Evolutionary conservation across 2,113 vertebrate genomes (phyloP).

Genomic region (Austrofundulus limnaeus): DNA sequence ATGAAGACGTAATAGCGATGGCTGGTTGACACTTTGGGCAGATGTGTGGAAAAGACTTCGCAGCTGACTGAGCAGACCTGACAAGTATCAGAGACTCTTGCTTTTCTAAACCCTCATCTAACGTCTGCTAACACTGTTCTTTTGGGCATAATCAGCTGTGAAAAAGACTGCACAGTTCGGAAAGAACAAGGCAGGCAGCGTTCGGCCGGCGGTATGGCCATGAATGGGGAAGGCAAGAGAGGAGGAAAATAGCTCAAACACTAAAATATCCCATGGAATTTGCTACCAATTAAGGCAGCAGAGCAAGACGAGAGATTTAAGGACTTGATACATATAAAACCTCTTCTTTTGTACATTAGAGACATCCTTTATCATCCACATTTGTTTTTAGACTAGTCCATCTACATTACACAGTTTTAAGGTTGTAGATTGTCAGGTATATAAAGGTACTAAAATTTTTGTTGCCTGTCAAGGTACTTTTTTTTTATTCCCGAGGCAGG

Average conservation of each 20-base stretch:
- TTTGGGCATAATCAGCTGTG: slow-evolving; percentile 43
- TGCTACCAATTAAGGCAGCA: slow-evolving; percentile 79
- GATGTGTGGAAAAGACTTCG: slow-evolving; percentile 30
- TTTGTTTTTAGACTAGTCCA: not conserved
- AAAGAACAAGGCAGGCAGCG: slow-evolving; percentile 29
- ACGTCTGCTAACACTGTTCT: slow-evolving; percentile 12
- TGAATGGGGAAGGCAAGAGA: slow-evolving; percentile 64
- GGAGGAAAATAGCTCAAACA: slow-evolving; percentile 53
- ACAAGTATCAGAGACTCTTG: slow-evolving; percentile 38
- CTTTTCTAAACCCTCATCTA: slow-evolving; percentile 32
- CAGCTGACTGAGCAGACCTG: slow-evolving; percentile 35
- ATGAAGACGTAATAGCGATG: slow-evolving; percentile 11
- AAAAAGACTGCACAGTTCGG: slow-evolving; percentile 24
- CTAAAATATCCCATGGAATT: slow-evolving; percentile 67
- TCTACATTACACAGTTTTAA: not conserved
- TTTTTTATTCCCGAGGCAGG: too few relatives aligned
- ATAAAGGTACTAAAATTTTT: too few relatives aligned
- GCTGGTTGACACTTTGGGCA: slow-evolving; percentile 27
- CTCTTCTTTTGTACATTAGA: slow-evolving; percentile 18
- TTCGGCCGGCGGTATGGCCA: slow-evolving; percentile 53
- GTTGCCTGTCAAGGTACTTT: not conserved
- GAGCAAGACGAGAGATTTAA: slow-evolving; percentile 53
- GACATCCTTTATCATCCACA: slow-evolving; percentile 16
- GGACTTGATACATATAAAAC: slow-evolving; percentile 54
- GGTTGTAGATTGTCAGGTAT: too few relatives aligned